These are phyloP conservation scores for Epinephelus cyanopodus DNA, from an alignment of 2,113 vertebrate species.

Conservation along the genomic window DNA sequence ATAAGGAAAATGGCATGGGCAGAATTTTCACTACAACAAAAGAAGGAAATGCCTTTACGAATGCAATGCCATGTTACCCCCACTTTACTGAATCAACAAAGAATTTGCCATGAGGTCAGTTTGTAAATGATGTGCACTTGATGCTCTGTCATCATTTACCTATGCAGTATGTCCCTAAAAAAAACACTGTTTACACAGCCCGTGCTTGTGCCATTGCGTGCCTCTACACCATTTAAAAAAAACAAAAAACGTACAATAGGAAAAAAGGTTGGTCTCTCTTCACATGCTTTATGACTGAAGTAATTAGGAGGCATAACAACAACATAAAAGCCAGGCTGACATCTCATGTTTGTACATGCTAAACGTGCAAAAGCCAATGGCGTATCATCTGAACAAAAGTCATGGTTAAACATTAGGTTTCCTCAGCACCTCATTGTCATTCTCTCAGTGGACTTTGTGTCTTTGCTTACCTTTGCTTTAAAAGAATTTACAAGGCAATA, in stretches of 20 bases:
- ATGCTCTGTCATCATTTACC: constrained; percentile 30
- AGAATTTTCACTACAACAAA: constrained; percentile 36
- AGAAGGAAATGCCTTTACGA: constrained; percentile 46
- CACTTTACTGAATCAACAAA: constrained; percentile 17
- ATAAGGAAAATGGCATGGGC: constrained; percentile 29
- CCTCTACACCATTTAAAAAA: constrained; percentile 1
- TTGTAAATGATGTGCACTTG: constrained; percentile 15
- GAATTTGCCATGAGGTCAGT: neutral
- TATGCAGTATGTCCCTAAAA: neutral
- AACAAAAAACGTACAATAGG: neutral
- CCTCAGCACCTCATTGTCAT: neutral
- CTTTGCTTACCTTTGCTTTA: neutral
- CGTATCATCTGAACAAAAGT: neutral
- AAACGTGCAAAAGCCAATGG: neutral
- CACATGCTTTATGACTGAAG: neutral
- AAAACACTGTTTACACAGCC: neutral
- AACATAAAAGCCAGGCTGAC: neutral
- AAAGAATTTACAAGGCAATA: constrained; percentile 38
- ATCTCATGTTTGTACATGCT: constrained; percentile 3
- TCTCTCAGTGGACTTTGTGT: constrained; percentile 65
- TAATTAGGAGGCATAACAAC: constrained; percentile 7
- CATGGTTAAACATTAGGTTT: constrained; percentile 68
- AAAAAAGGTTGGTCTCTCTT: neutral
- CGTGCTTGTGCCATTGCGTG: neutral
- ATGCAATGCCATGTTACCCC: constrained; percentile 3